Percentiles rank a stretch among this genome's conserved stretches.
phyloP scores from a whole-genome alignment of 2,113 vertebrate species.

The Cynopterus brachyotis region DNA sequence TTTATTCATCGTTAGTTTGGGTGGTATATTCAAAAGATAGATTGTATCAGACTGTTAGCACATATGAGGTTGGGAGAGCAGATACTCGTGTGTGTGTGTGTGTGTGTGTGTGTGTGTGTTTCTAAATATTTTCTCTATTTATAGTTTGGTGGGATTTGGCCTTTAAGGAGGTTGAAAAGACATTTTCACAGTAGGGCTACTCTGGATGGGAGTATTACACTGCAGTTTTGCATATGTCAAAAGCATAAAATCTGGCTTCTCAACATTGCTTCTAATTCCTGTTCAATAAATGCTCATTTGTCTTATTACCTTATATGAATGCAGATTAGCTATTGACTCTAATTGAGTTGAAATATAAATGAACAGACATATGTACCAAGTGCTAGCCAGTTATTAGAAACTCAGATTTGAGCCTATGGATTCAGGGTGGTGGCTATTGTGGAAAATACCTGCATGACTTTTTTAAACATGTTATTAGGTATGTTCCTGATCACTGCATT shows the following conservation, averaged over 20 bases:
- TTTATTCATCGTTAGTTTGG: conserved; percentile 81
- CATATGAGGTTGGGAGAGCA: conserved; percentile 68
- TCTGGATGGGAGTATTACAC: conserved; percentile 61
- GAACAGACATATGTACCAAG: conserved; percentile 66
- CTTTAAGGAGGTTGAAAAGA: conserved; percentile 71
- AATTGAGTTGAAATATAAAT: conserved; percentile 75
- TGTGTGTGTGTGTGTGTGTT: neutral
- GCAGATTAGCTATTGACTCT: conserved; percentile 75
- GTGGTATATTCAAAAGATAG: conserved; percentile 77
- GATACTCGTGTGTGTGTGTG: neutral
- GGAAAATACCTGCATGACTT: conserved; percentile 29
- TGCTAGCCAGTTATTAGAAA: conserved; percentile 69
- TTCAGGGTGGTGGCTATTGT: conserved; percentile 19
- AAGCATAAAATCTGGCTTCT: conserved; percentile 70
- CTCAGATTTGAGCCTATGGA: conserved; percentile 55
- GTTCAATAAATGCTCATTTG: conserved; percentile 61
- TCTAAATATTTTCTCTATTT: conserved; percentile 78
- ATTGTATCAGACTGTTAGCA: conserved; percentile 73
- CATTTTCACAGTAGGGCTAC: conserved; percentile 72
- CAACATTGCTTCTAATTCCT: conserved; percentile 55
- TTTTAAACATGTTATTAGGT: conserved; percentile 17
- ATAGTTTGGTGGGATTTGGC: conserved; percentile 79
- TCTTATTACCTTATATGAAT: conserved; percentile 70
- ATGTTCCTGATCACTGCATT: neutral
- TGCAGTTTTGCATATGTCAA: conserved; percentile 73